Evolutionary conservation across 2,113 vertebrate genomes (phyloP).

Genomic region (Connochaetes taurinus): DNA sequence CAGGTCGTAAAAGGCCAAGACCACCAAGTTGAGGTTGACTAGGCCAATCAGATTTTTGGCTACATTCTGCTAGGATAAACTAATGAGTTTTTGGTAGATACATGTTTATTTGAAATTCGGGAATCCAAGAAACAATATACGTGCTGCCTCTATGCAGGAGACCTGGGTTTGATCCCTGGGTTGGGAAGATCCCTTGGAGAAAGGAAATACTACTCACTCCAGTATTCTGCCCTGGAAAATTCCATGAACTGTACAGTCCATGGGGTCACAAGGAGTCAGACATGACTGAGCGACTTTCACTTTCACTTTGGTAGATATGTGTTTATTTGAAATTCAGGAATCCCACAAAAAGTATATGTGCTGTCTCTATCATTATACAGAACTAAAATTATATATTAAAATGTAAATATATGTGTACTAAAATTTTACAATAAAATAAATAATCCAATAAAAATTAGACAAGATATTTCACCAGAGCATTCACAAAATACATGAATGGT

Average conservation of each 20-base stretch:
- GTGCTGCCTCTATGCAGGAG: not conserved
- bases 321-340: not conserved
- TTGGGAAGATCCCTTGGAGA: not conserved
- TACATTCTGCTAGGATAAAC: not conserved
- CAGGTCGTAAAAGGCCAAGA: not conserved
- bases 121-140: not conserved
- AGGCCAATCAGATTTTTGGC: not conserved
- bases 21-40: not conserved
- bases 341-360: not conserved
- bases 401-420: not conserved
- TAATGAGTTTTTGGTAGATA: not conserved
- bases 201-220: not conserved
- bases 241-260: not conserved
- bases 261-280: not conserved
- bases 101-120: not conserved
- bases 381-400: not conserved
- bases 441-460: not conserved
- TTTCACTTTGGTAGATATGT: not conserved
- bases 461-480: not conserved
- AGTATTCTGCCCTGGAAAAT: not conserved
- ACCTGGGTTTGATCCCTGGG: not conserved
- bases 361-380: not conserved
- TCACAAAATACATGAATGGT: not conserved
- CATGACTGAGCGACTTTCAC: not conserved
- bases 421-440: not conserved